phyloP scores from a whole-genome alignment of 1,140 invertebrate species.

The Cydia strobilella region DNA sequence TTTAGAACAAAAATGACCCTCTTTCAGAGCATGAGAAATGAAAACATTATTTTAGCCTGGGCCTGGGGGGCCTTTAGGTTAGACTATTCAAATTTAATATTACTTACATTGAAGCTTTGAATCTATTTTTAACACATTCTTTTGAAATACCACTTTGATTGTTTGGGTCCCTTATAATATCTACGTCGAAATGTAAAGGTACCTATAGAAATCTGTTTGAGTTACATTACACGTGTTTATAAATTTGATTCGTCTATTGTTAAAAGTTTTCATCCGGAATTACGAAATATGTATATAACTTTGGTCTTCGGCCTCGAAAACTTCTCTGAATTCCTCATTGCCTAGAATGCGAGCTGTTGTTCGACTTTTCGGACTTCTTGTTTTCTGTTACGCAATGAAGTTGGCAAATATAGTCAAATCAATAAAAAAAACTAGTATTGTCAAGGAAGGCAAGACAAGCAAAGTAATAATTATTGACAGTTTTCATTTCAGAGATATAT shows the following conservation, averaged over 20 bases:
- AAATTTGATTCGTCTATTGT: neutral
- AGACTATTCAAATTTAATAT: too few relatives aligned
- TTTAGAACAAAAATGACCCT: too few relatives aligned
- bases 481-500: too few relatives aligned
- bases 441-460: too few relatives aligned
- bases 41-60: too few relatives aligned
- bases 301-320: neutral
- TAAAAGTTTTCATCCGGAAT: constrained; percentile 1
- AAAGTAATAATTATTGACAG: too few relatives aligned
- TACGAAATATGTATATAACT: constrained; percentile 1
- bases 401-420: neutral
- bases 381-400: neutral
- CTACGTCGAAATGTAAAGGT: neutral
- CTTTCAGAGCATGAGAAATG: too few relatives aligned
- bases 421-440: neutral
- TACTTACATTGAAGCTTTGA: too few relatives aligned
- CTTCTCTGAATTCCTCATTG: neutral
- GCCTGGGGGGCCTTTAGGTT: too few relatives aligned
- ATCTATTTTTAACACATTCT: neutral
- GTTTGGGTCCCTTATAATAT: neutral
- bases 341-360: constrained; percentile 1
- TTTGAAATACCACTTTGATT: neutral
- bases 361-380: neutral
- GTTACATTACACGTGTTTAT: neutral
- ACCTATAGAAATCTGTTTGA: neutral